These are phyloP conservation scores for Misgurnus anguillicaudatus DNA, from an alignment of 2,113 vertebrate genomes.

Conservation along the genomic window DNA sequence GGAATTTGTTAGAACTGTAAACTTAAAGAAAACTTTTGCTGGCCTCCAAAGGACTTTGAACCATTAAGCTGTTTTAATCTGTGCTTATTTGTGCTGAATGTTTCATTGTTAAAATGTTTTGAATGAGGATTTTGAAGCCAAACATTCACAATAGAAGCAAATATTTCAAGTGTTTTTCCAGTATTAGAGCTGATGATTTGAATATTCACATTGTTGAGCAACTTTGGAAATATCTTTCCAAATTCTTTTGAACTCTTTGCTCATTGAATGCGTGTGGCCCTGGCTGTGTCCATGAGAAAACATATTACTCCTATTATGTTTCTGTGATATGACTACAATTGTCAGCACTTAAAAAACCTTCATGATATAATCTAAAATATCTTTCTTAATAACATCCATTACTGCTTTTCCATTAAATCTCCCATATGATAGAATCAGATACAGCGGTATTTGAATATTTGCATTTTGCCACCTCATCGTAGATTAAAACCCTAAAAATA, in stretches of 20 bases:
- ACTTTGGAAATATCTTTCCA: neutral
- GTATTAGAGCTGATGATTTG: neutral
- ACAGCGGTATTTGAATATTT: no score
- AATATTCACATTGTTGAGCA: no score
- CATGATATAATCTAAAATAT: neutral
- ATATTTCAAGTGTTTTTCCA: neutral
- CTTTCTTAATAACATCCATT: no score
- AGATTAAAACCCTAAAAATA: no score
- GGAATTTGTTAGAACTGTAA: no score
- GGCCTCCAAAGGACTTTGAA: neutral
- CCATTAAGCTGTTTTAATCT: slow-evolving; percentile 3
- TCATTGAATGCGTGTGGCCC: neutral
- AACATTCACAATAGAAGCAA: no score
- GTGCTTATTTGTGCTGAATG: neutral
- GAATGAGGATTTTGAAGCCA: neutral
- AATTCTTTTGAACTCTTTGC: neutral
- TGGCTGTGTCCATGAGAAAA: neutral
- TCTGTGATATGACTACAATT: neutral
- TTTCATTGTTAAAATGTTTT: neutral
- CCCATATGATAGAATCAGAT: no score
- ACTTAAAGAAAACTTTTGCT: neutral
- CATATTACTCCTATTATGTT: neutral
- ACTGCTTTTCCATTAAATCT: no score
- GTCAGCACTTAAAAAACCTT: neutral
- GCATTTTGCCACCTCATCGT: no score